Conservation (phyloP, 2,113 vertebrate genomes). For the Ictidomys tridecemlineatus region DNA sequence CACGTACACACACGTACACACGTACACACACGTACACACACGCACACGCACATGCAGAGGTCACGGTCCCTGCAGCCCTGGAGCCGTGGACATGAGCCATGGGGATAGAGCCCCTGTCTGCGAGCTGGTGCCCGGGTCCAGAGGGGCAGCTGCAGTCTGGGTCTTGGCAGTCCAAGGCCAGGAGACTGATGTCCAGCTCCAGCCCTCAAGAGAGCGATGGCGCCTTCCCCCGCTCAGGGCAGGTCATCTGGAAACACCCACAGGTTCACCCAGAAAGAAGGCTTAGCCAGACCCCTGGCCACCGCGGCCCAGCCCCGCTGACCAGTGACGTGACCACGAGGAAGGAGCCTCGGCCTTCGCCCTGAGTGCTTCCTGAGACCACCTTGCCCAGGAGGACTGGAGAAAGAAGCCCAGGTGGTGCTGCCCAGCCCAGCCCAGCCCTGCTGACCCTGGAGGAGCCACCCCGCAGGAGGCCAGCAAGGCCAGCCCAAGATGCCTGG, state of each 20-base stretch:
- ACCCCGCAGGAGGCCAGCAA: neutral
- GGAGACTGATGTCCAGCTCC: accelerated
- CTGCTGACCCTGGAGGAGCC: accelerated
- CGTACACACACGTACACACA: too few relatives aligned
- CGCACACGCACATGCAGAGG: too few relatives aligned
- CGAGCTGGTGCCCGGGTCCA: neutral
- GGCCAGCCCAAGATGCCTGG: accelerated
- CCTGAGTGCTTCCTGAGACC: neutral
- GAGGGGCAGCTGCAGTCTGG: neutral
- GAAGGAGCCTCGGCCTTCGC: neutral
- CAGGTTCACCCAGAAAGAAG: neutral
- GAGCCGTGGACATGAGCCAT: neutral
- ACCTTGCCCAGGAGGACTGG: neutral
- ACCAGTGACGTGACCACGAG: neutral
- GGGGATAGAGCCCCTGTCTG: neutral
- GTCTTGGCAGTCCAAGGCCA: accelerated
- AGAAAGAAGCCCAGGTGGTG: accelerated
- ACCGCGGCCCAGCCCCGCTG: too few relatives aligned
- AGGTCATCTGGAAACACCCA: neutral
- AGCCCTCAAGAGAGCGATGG: too few relatives aligned
- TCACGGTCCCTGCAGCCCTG: accelerated
- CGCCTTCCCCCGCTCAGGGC: too few relatives aligned
- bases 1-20: neutral
- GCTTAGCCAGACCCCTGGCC: neutral
- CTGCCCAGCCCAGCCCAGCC: neutral